phyloP scores from a whole-genome alignment of 2,888 invertebrate genomes.

The Resseliella maxima region DNA sequence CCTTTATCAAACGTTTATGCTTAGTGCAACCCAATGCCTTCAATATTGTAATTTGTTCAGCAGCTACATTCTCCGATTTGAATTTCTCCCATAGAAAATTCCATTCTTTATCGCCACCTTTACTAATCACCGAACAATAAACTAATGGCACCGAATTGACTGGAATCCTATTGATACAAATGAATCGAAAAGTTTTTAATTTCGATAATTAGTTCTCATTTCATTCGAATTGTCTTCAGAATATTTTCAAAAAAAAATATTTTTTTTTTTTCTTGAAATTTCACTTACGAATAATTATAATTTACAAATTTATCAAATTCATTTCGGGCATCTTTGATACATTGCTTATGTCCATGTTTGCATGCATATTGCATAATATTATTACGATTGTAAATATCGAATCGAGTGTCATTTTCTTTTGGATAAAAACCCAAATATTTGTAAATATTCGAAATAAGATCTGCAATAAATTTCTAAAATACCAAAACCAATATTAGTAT shows the following conservation, averaged over 20 bases:
- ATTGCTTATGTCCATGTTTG: conserved; percentile 71
- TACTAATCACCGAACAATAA: conserved; percentile 79
- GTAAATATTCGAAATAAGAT: conserved; percentile 53
- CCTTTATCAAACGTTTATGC: not conserved
- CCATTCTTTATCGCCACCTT: conserved; percentile 75
- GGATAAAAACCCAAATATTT: conserved; percentile 69
- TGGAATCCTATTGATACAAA: conserved; percentile 69
- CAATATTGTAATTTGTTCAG: conserved; percentile 77
- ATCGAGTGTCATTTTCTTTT: conserved; percentile 67
- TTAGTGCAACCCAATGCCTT: conserved; percentile 76
- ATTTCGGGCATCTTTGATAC: conserved; percentile 64
- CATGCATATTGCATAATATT: conserved; percentile 75
- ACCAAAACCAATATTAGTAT: not conserved
- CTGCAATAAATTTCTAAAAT: not conserved
- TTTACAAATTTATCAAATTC: not conserved
- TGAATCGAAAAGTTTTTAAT: too few species aligned
- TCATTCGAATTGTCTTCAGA: too few species aligned
- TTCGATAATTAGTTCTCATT: too few species aligned
- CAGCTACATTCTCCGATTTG: conserved; percentile 71
- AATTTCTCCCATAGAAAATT: conserved; percentile 74
- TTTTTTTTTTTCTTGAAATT: not conserved
- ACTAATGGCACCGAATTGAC: conserved; percentile 77
- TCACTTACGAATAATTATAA: not conserved
- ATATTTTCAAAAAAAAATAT: not conserved
- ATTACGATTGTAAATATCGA: conserved; percentile 72